Evolutionary conservation across 1,140 invertebrate genomes (phyloP).

Genomic region (Samia ricini): DNA sequence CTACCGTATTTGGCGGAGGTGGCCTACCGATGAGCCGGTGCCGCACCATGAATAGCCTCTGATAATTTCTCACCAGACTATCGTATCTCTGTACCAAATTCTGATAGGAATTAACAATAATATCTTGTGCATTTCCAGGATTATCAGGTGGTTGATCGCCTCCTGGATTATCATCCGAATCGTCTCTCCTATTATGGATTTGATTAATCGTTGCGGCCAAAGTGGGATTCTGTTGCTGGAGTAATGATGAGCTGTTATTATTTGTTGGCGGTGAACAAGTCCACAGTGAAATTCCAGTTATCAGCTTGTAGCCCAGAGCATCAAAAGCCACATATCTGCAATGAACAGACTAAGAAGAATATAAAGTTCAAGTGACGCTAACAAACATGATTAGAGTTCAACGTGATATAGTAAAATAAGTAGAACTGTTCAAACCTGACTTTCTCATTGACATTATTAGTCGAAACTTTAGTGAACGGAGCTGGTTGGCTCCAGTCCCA

Average conservation of each 20-base stretch:
- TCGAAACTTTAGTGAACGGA: conserved; percentile 86
- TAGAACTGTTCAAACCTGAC: conserved; percentile 79
- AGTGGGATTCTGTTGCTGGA: conserved; percentile 30
- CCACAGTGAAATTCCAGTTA: conserved; percentile 87
- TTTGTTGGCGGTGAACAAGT: conserved; percentile 20
- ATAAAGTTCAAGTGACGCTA: conserved; percentile 4
- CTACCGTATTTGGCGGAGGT: conserved; percentile 54
- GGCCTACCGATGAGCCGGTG: conserved; percentile 56
- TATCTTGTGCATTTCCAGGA: conserved; percentile 52
- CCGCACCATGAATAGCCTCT: conserved; percentile 68
- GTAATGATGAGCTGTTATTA: conserved; percentile 26
- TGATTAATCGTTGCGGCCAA: conserved; percentile 25
- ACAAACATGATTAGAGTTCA: neutral
- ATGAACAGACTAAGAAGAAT: conserved; percentile 20
- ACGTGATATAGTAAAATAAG: neutral
- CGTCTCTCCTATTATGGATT: conserved; percentile 35
- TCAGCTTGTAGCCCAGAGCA: conserved; percentile 87
- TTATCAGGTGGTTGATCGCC: conserved; percentile 35
- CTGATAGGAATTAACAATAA: conserved; percentile 71
- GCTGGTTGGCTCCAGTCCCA: conserved; percentile 92
- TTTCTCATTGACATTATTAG: conserved; percentile 86
- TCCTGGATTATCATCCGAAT: conserved; percentile 35
- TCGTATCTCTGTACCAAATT: conserved; percentile 73
- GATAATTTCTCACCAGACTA: conserved; percentile 70
- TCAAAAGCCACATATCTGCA: conserved; percentile 92